phyloP scores from a whole-genome alignment of 2,797 vertebrate genomes.

The Octomys mimax region DNA sequence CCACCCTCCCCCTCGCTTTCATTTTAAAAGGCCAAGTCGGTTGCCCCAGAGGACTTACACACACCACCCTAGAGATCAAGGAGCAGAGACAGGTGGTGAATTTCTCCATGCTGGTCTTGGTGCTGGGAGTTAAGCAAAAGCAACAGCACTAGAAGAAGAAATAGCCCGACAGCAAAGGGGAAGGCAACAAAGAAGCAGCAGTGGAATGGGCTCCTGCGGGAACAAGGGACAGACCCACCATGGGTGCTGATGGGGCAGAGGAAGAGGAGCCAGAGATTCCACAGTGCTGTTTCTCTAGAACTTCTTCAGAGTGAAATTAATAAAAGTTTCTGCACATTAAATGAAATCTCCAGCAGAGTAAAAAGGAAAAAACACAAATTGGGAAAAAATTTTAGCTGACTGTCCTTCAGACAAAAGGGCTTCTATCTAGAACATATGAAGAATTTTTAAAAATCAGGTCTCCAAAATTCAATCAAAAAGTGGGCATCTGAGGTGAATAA shows the following conservation, averaged over 20 bases:
- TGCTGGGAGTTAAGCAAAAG: not conserved
- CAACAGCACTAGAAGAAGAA: not conserved
- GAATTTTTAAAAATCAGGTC: too few species aligned
- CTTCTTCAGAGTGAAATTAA: slow-evolving; percentile 27
- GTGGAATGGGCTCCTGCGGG: not conserved
- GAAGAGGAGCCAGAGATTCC: not conserved
- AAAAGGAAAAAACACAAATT: too few species aligned
- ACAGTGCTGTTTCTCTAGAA: not conserved
- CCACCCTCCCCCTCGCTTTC: slow-evolving; percentile 11
- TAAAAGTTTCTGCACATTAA: too few species aligned
- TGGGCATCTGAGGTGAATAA: too few species aligned
- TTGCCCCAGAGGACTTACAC: slow-evolving; percentile 7
- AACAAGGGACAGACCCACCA: not conserved
- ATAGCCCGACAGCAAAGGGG: not conserved
- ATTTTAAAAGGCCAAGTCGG: slow-evolving; percentile 66
- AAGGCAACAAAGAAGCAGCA: not conserved
- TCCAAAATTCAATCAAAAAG: too few species aligned
- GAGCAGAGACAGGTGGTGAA: not conserved
- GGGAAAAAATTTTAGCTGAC: too few species aligned
- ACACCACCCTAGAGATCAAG: slow-evolving; percentile 52
- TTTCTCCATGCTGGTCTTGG: not conserved
- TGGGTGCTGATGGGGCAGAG: accelerated
- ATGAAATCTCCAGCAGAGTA: too few species aligned
- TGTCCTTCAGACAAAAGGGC: too few species aligned
- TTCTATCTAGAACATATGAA: too few species aligned